Percentiles rank a stretch among this genome's conserved stretches.
Conservation (phyloP, 1,140 invertebrate species). For the Zaprionus kolodkinae region DNA sequence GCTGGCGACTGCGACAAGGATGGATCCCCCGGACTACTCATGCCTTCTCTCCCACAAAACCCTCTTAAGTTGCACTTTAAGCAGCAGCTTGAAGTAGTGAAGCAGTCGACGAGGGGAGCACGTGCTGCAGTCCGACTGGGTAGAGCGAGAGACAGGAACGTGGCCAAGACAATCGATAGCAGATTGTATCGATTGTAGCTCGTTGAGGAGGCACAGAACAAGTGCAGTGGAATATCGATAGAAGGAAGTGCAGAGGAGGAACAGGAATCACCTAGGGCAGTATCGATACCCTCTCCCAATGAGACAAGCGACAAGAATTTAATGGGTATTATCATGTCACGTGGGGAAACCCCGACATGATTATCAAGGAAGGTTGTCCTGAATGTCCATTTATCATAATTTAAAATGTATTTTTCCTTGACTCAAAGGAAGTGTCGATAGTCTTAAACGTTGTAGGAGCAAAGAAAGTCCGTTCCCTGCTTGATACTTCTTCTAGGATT, state of each 20-base stretch:
- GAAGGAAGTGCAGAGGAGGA: neutral
- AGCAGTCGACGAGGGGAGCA: neutral
- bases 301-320: neutral
- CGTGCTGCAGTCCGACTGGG: neutral
- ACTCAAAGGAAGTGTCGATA: neutral
- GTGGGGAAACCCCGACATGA: neutral
- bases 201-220: neutral
- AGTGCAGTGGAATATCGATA: neutral
- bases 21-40: neutral
- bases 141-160: neutral
- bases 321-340: neutral
- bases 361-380: conserved; percentile 51
- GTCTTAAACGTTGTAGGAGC: neutral
- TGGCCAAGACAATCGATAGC: neutral
- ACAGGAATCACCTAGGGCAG: neutral
- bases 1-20: neutral
- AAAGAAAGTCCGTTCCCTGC: neutral
- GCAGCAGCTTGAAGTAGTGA: conserved; percentile 11
- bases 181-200: neutral
- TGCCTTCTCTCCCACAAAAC: neutral
- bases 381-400: conserved; percentile 77
- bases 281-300: no score
- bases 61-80: neutral
- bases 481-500: neutral
- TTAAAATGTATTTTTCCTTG: conserved; percentile 67